Base-by-base conservation (phyloP, 2,797 vertebrate species). In the Adelosebastes latens region DNA sequence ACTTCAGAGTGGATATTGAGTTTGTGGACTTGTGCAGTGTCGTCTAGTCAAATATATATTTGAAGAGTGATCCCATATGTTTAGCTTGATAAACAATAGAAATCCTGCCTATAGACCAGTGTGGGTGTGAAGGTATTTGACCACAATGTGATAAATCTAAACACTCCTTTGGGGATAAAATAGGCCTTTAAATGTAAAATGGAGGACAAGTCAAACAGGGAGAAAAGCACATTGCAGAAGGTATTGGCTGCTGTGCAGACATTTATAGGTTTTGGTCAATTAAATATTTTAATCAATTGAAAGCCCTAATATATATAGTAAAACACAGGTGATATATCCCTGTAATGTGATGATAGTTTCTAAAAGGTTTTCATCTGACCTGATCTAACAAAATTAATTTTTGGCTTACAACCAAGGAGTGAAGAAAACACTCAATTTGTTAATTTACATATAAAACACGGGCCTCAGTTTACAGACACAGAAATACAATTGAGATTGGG, bases 231-330 rank as follows among this genome's bases (percentile, higher is more conserved):
- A 42, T 53, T 58, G 22, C 27, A 69, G 31, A 18, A 42, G 65
- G 34, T 55, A 67, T 55, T 60, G 27, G 36, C 36, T 13, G 62
- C 65, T 75, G 71, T 76, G 52, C 71, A 32, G n/a, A 25, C 55
- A 71, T 91, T 79, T 82, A 82, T 58, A 67, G 79, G 75, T 78
- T 86, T 85, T 67, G 86, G 87, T 92, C 89, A 91, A 84, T 5
- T 39, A 14, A 39, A 39, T 39, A 39, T 39, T 39, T 39, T 39
- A 39, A 39, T 39, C 36, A 39, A 13, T 39, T 39, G 12, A 39
- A 39, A 39, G 36, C 36, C 36, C 36, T 39, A 39, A 25, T 25
- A 36, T 31, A 32, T 39, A 39, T 39, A 39, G 12, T 39, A 39
- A 14, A 39, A 39, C 12, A 39, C 36, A 39, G 36, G 12, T 39